Percentiles rank a stretch among this genome's conserved stretches.
phyloP scores from a whole-genome alignment of 1,140 invertebrate genomes.

The Conus betulinus region DNA sequence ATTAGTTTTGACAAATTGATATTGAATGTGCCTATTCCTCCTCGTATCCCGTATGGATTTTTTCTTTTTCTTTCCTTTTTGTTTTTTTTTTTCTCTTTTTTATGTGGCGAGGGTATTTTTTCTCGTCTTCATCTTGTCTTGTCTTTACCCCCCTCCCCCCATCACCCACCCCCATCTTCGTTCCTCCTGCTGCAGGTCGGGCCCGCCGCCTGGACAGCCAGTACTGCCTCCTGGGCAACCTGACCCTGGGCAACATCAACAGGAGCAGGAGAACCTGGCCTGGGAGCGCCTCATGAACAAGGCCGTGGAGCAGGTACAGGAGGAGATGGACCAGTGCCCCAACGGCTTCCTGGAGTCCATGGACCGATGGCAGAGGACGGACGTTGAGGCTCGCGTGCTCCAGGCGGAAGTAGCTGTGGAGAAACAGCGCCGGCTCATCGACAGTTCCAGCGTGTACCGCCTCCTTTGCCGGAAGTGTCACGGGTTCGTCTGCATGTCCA shows the following conservation, averaged over 20 bases:
- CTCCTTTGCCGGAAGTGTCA: conserved; percentile 32
- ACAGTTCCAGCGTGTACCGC: background rate
- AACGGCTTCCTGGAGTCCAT: conserved; percentile 20
- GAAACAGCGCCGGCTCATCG: too few species aligned
- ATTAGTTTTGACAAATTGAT: too few species aligned
- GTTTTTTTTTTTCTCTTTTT: too few species aligned
- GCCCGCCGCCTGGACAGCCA: conserved; percentile 30
- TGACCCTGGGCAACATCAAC: background rate
- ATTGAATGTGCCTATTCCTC: too few species aligned
- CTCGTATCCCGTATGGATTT: too few species aligned
- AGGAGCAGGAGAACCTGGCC: conserved; percentile 35
- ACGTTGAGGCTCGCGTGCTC: background rate
- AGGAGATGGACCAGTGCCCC: conserved; percentile 11
- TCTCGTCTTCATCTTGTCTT: too few species aligned
- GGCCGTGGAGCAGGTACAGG: background rate
- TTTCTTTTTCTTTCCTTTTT: too few species aligned
- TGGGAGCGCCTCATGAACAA: conserved; percentile 17
- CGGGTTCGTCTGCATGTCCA: background rate
- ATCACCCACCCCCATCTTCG: too few species aligned
- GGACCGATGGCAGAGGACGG: background rate
- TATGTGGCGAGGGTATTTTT: too few species aligned
- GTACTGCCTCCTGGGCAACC: conserved; percentile 25
- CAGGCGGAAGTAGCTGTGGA: background rate
- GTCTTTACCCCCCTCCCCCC: too few species aligned
- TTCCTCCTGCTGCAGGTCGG: background rate